phyloP scores from a whole-genome alignment of 2,797 vertebrate genomes.

The Sparidentex hasta region DNA sequence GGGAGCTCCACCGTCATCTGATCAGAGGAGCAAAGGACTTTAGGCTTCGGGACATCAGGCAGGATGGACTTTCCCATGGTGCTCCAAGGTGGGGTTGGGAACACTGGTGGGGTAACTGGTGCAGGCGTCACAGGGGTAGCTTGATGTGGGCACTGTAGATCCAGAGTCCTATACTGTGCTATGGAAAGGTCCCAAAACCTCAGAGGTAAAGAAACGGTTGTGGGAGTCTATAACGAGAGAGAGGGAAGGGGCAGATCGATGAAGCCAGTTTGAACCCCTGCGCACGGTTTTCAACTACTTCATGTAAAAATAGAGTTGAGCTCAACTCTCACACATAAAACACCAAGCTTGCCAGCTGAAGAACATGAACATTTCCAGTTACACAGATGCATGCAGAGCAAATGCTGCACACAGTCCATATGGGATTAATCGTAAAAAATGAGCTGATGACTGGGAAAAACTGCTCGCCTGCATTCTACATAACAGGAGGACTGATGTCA shows the following conservation, averaged over 20 bases:
- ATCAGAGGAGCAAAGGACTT: slow-evolving; percentile 75
- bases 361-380: slow-evolving; percentile 20
- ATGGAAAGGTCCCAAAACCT: slow-evolving; percentile 76
- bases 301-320: slow-evolving; percentile 43
- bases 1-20: slow-evolving; percentile 81
- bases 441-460: slow-evolving; percentile 39
- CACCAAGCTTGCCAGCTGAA: neutral
- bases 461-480: slow-evolving; percentile 32
- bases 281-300: slow-evolving; percentile 8
- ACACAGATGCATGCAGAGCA: slow-evolving; percentile 27
- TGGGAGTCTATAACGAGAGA: slow-evolving; percentile 66
- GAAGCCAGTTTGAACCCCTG: slow-evolving; percentile 27
- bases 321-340: slow-evolving; percentile 10
- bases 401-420: slow-evolving; percentile 38
- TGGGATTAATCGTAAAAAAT: slow-evolving; percentile 50
- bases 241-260: slow-evolving; percentile 31
- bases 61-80: neutral
- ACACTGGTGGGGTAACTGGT: neutral
- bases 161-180: slow-evolving; percentile 60
- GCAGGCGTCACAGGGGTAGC: slow-evolving; percentile 13
- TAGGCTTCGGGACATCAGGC: slow-evolving; percentile 30
- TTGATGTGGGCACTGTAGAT: slow-evolving; percentile 74
- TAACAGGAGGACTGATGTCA: slow-evolving; percentile 23
- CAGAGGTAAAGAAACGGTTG: slow-evolving; percentile 69
- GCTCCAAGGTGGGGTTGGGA: slow-evolving; percentile 4